Conservation (phyloP, 2,888 invertebrate genomes). For the Siphlonurus alternatus region DNA sequence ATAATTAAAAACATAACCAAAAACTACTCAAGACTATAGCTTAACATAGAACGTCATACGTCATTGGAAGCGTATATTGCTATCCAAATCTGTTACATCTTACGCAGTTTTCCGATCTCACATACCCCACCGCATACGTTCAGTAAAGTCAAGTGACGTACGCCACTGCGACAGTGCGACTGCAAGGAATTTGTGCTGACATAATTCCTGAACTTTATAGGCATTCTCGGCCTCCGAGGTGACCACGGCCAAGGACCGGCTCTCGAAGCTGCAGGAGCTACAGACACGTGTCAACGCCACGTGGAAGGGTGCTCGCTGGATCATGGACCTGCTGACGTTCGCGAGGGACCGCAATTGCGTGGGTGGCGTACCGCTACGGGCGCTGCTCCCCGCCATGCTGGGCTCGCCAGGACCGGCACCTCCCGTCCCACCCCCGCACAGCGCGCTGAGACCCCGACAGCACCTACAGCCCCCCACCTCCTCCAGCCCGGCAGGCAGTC, state of each 20-base stretch:
- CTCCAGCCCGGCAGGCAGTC: constrained; percentile 28
- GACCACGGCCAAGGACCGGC: constrained; percentile 66
- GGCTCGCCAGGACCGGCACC: constrained; percentile 13
- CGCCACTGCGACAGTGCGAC: no score
- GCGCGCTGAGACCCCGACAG: not conserved
- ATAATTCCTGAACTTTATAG: constrained; percentile 20
- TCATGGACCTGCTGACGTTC: constrained; percentile 87
- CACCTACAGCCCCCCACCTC: constrained; percentile 7
- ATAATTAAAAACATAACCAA: no score
- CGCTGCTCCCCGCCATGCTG: constrained; percentile 25
- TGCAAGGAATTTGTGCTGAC: not conserved
- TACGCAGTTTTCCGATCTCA: no score
- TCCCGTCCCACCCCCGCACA: constrained; percentile 3
- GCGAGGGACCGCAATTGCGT: constrained; percentile 54
- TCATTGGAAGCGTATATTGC: no score
- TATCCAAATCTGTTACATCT: no score
- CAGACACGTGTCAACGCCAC: constrained; percentile 71
- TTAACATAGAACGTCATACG: no score
- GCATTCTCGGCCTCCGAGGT: constrained; percentile 85
- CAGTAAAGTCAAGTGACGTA: no score
- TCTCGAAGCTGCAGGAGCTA: constrained; percentile 65
- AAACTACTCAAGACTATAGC: no score
- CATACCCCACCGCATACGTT: no score
- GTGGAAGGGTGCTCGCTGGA: constrained; percentile 92
- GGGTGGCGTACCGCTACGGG: constrained; percentile 24